A percentile compares a stretch with the other conserved stretches of the same genome.
phyloP scores from a whole-genome alignment of 2,113 vertebrate species.

The Mungos mungo region DNA sequence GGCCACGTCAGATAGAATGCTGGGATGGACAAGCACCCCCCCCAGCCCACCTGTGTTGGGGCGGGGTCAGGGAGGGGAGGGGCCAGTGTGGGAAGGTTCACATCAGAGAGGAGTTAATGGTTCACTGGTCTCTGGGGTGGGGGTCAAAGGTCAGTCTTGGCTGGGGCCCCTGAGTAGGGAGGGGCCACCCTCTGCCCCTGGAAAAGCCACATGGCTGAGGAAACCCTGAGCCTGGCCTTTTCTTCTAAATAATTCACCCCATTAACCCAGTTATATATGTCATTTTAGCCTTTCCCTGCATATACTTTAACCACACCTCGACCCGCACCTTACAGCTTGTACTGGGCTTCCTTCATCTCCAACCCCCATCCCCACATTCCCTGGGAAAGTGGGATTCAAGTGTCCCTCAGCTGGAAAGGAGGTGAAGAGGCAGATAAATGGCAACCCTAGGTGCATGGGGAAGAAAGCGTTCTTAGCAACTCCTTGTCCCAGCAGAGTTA shows the following conservation, averaged over 20 bases:
- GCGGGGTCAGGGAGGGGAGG: slow-evolving; percentile 40
- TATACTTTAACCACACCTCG: background rate
- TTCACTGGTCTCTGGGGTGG: slow-evolving; percentile 72
- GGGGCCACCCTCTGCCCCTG: slow-evolving; percentile 55
- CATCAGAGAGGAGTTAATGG: slow-evolving; percentile 74
- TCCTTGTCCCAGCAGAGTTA: background rate
- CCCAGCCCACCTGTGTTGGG: slow-evolving; percentile 59
- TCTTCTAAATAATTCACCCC: background rate
- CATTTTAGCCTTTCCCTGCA: background rate
- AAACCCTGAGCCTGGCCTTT: background rate
- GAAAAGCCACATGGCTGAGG: slow-evolving; percentile 65
- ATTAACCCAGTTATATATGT: background rate
- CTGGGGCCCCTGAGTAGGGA: slow-evolving; percentile 54
- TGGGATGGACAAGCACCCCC: background rate
- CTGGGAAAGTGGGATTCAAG: background rate
- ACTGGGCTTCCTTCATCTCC: background rate
- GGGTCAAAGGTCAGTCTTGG: slow-evolving; percentile 69
- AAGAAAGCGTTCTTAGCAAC: background rate
- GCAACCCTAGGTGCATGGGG: background rate
- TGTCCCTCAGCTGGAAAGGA: background rate
- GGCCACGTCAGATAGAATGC: slow-evolving; percentile 59
- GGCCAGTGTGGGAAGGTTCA: slow-evolving; percentile 57
- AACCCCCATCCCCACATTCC: slow-evolving; percentile 22
- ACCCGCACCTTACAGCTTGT: background rate
- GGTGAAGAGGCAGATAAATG: background rate